Percentiles rank a stretch among this genome's conserved stretches.
These are phyloP conservation scores for Standfussiana lucernea DNA, from an alignment of 2,888 invertebrate species.

Conservation along the genomic window DNA sequence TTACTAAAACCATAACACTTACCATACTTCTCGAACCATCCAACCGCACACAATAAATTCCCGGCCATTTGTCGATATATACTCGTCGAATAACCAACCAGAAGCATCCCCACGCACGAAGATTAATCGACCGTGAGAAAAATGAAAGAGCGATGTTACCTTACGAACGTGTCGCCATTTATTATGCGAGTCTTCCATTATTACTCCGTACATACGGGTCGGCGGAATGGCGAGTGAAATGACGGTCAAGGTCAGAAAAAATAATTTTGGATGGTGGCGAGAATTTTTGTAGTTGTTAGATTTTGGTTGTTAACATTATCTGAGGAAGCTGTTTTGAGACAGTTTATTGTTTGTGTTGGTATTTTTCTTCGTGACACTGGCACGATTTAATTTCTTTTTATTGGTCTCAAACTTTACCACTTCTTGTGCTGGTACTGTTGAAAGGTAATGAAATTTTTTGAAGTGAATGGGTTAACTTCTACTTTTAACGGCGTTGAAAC, in stretches of 20 bases:
- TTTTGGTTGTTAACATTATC: too few species aligned
- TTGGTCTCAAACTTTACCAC: not conserved
- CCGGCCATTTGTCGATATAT: slow-evolving; percentile 76
- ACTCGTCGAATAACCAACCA: slow-evolving; percentile 72
- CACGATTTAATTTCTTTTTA: not conserved
- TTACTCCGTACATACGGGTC: slow-evolving; percentile 70
- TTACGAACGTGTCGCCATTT: slow-evolving; percentile 83
- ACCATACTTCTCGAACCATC: slow-evolving; percentile 63
- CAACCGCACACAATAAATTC: slow-evolving; percentile 70
- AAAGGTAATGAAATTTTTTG: not conserved
- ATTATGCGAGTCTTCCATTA: slow-evolving; percentile 82
- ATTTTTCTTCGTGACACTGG: not conserved
- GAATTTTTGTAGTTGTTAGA: not conserved
- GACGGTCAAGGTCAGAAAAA: slow-evolving; percentile 39
- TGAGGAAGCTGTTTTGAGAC: not conserved
- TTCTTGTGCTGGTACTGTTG: not conserved
- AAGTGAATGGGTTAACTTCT: not conserved
- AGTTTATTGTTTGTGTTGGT: not conserved
- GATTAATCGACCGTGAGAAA: slow-evolving; percentile 85
- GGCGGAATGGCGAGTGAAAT: slow-evolving; percentile 11
- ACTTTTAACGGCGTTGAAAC: not conserved
- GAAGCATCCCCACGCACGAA: slow-evolving; percentile 69
- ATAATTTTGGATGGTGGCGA: not conserved
- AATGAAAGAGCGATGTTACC: slow-evolving; percentile 84
- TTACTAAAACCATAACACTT: slow-evolving; percentile 42